phyloP scores from a whole-genome alignment of 2,113 vertebrate genomes.

The Pygoscelis adeliae region DNA sequence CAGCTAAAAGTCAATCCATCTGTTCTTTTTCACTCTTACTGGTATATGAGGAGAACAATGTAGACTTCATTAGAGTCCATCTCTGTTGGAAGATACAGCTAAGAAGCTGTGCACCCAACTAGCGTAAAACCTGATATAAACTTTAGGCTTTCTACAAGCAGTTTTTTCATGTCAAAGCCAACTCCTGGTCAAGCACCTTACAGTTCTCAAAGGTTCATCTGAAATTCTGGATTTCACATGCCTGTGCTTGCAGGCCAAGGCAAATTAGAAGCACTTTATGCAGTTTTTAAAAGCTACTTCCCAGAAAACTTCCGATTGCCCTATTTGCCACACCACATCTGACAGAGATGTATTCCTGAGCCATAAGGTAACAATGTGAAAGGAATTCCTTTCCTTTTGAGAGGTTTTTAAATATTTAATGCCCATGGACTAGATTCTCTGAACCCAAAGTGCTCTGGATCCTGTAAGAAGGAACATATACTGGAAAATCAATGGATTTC shows the following conservation, averaged over 20 bases:
- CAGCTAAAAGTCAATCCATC: neutral
- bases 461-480: neutral
- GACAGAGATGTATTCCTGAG: neutral
- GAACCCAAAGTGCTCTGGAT: neutral
- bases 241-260: neutral
- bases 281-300: neutral
- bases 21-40: neutral
- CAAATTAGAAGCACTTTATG: neutral
- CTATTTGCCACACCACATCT: neutral
- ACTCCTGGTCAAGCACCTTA: neutral
- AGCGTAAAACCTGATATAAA: neutral
- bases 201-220: neutral
- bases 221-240: neutral
- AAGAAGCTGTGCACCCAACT: neutral
- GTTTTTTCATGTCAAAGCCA: neutral
- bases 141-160: neutral
- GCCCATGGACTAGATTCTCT: neutral
- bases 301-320: neutral
- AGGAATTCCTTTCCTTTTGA: neutral
- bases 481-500: neutral
- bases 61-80: neutral
- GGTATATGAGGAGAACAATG: neutral
- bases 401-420: neutral
- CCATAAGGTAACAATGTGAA: neutral
- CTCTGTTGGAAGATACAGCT: neutral